phyloP scores from a whole-genome alignment of 2,113 vertebrate species.

The Rhizomys pruinosus region DNA sequence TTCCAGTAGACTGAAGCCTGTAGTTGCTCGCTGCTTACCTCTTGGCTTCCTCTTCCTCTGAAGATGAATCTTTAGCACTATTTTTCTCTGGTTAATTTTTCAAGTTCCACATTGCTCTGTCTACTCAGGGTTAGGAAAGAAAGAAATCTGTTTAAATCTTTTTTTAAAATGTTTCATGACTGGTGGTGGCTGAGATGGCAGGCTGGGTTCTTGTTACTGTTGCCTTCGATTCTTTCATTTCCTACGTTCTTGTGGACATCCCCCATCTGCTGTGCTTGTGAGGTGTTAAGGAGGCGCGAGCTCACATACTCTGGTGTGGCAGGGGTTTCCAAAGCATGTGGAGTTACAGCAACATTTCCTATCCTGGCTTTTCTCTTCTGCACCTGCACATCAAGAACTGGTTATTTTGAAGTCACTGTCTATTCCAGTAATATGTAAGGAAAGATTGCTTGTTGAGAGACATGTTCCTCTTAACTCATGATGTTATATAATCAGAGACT shows the following conservation, averaged over 20 bases:
- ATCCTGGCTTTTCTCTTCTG: neutral
- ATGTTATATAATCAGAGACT: no score
- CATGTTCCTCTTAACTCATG: neutral
- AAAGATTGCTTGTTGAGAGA: neutral
- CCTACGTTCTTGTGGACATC: no score
- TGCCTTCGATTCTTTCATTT: neutral
- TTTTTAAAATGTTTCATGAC: neutral
- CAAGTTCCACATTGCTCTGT: slow-evolving; percentile 22
- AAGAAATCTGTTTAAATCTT: no score
- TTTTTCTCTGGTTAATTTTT: slow-evolving; percentile 25
- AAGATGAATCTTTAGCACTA: neutral
- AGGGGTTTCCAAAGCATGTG: no score
- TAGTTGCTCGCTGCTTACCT: neutral
- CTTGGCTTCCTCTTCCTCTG: neutral
- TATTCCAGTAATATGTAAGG: neutral
- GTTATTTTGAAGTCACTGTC: neutral
- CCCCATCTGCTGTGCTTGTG: no score
- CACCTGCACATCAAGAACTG: neutral
- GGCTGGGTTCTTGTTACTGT: neutral
- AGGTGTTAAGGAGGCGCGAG: no score
- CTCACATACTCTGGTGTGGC: no score
- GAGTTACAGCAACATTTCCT: neutral
- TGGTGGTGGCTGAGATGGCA: neutral
- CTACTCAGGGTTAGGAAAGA: slow-evolving; percentile 34
- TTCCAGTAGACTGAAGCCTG: neutral